Base-by-base conservation (phyloP, 2,888 invertebrate genomes). In the Drosophila quinaria region DNA sequence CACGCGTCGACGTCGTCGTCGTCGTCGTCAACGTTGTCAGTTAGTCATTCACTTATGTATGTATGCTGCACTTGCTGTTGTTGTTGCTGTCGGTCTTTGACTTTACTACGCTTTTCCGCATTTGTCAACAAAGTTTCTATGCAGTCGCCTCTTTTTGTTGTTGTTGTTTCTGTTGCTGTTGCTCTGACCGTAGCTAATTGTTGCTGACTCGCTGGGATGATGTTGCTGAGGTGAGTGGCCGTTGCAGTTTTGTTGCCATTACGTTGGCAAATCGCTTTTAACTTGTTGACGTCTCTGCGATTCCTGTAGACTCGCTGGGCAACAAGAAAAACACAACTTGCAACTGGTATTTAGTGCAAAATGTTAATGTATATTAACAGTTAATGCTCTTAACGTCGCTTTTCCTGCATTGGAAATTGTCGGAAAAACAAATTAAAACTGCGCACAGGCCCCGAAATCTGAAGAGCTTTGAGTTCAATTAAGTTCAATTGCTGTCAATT, bases 401-500 rank as follows among this genome's bases (percentile, higher is more conserved):
- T 66, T 76, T 81, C 65, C 78, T 67, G 78, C 61, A 50, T 54
- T 55, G n/a, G 25, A 62, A 74, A 55, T 54, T 77, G 68, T 73
- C 82, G 70, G 73, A 78, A 84, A 81, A 64, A 49, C 46, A 56
- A 50, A 80, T 74, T 72, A 55, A 70, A 70, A 69, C 50, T 42
- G 42, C 42, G 19, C 42, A 42, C 19, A 22, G 19, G 0, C 19
- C 1, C 42, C 47, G 25, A 72, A 71, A 72, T 71, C 67, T 56
- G 52, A 64, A 33, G 29, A 33, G 31, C 15, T 25, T 25, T 5
- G 9, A 3, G 9, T 74, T 79, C 72, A 85, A 88, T 85, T 85
- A 83, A 83, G 71, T 74, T 81, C 87, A 87, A 85, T 87, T 87
- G 74, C 66, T 70, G 79, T 87, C 79, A 87, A 89, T 89, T 88